Base-by-base conservation (phyloP, 2,113 vertebrate genomes). In the Nannospalax galili region DNA sequence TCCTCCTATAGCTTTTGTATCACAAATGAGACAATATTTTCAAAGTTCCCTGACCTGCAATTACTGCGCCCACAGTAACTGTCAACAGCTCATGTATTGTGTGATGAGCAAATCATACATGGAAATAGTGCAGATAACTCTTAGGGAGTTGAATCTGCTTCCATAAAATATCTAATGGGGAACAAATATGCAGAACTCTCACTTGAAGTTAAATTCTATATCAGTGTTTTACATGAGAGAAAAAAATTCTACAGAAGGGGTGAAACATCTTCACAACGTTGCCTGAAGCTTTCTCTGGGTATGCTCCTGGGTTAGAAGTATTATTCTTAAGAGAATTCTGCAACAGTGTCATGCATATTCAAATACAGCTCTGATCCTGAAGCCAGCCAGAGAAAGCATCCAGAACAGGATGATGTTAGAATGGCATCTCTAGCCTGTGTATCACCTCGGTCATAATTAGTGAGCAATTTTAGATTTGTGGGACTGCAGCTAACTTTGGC, bases 351-450 rank as follows among this genome's bases (percentile, higher is more conserved):
- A 67, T 32, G 62, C 70, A 67, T 84, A 37, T 3, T 17, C 65
- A 92, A 92, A 67, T 70, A 52, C 12, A 92, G 16, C 70, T 93
- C 60, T 94, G 70, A 58, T 94, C 84, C 52, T 69, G 7, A 95
- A 19, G 26, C 12, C 48, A 95, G 88, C 26, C 45, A 90, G 52
- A 11, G 90, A 58, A 74, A 78, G n/a, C 52, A 67, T 37, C 10
- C 82, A 93, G 72, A 14, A 80, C 79, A 95, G 10, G 24, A 80
- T 84, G 79, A 56, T 87, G 42, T 87, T 40, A 67, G 81, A 92
- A 79, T 84, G 62, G 45, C 62, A 73, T 87, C 91, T 87, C 56
- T 87, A 87, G 60, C 48, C 52, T 86, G 4, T 58, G 3, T 64
- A 58, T 77, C 26, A 69, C 30, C 75, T 91, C 45, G 58, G 48